Conservation (phyloP, 2,888 invertebrate species). For the Leuctra nigra region DNA sequence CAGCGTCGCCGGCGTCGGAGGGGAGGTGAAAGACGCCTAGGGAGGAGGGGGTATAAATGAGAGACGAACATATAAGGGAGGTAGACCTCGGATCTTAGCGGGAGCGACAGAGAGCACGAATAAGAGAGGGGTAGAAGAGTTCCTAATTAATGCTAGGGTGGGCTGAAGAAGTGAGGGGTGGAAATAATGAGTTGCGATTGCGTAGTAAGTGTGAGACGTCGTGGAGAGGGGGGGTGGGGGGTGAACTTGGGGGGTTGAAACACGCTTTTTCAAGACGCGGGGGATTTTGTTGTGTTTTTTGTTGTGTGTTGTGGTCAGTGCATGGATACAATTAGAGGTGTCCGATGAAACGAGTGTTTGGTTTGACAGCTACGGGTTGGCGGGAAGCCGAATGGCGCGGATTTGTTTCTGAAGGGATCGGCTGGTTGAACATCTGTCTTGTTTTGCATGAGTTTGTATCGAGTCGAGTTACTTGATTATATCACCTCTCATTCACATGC, state of each 20-base stretch:
- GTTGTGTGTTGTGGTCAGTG: neutral
- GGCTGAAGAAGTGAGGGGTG: conserved; percentile 4
- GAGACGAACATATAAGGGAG: conserved; percentile 1
- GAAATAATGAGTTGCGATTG: conserved; percentile 27
- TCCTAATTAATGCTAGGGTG: conserved; percentile 26
- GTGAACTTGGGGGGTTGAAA: conserved; percentile 5
- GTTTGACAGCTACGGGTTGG: too few species aligned
- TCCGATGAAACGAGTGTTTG: neutral
- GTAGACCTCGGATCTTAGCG: neutral
- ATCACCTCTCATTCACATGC: too few species aligned
- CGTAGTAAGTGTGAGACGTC: conserved; percentile 24
- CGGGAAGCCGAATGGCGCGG: neutral
- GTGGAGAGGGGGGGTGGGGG: conserved; percentile 17
- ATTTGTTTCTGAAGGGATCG: too few species aligned
- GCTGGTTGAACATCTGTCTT: too few species aligned
- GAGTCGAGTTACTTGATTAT: too few species aligned
- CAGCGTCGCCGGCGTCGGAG: neutral
- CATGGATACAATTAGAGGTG: conserved; percentile 1
- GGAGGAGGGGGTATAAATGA: conserved; percentile 22
- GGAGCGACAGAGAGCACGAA: conserved; percentile 1
- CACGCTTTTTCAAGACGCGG: too few species aligned
- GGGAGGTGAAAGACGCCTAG: neutral
- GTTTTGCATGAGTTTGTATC: too few species aligned
- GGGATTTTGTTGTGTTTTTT: neutral
- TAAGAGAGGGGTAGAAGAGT: neutral